Evolutionary conservation across 1,140 invertebrate genomes (phyloP).

Genomic region (Delia radicum): DNA sequence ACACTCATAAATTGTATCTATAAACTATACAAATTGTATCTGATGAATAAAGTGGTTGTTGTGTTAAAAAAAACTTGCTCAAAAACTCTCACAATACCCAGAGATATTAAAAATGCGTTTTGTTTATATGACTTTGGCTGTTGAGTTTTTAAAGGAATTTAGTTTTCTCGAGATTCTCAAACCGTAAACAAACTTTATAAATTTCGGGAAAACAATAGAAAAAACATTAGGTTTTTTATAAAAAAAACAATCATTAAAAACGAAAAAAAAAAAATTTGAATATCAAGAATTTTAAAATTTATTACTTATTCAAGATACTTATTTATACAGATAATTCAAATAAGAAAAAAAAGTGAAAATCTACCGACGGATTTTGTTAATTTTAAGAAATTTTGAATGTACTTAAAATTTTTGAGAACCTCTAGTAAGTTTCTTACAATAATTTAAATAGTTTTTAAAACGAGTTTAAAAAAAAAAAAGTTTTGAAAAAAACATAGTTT

Average conservation of each 20-base stretch:
- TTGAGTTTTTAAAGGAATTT: constrained; percentile 7
- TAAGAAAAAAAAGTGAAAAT: not conserved
- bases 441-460: not conserved
- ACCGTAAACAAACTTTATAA: not conserved
- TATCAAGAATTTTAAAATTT: not conserved
- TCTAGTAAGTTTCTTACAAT: not conserved
- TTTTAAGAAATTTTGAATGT: not conserved
- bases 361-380: not conserved
- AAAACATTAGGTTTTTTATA: not conserved
- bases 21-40: too few relatives aligned
- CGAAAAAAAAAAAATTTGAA: not conserved
- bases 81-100: not conserved
- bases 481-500: not conserved
- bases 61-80: not conserved
- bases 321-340: too few relatives aligned
- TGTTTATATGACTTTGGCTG: not conserved
- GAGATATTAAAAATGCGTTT: not conserved
- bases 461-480: not conserved
- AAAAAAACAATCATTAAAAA: not conserved
- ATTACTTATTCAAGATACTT: too few relatives aligned
- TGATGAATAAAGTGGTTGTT: too few relatives aligned
- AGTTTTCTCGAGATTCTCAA: constrained; percentile 16
- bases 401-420: too few relatives aligned
- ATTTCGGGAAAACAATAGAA: not conserved
- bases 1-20: not conserved